Evolutionary conservation across 1,140 invertebrate species (phyloP).

Genomic region (Globodera rostochiensis): DNA sequence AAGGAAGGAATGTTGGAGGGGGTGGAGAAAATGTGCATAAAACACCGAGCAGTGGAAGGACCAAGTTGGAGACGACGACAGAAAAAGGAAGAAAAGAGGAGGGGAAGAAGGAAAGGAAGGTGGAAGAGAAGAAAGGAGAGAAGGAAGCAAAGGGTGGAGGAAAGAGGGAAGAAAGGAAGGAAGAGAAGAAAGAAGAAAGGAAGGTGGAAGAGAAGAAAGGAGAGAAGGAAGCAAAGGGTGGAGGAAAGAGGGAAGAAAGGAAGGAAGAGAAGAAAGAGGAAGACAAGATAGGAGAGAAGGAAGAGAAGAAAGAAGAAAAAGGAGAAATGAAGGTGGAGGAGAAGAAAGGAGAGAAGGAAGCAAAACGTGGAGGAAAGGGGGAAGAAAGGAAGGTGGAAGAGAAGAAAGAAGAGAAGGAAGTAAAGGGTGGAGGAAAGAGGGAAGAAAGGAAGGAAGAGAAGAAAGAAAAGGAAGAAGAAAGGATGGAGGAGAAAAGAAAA

Average conservation of each 20-base stretch:
- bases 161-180: not conserved
- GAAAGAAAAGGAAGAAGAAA: not conserved
- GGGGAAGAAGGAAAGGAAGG: not conserved
- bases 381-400: not conserved
- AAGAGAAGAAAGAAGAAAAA: not conserved
- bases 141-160: not conserved
- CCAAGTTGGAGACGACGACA: not conserved
- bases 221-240: not conserved
- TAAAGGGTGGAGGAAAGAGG: not conserved
- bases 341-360: not conserved
- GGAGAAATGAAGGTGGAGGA: not conserved
- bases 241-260: not conserved
- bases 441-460: not conserved
- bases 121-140: not conserved
- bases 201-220: not conserved
- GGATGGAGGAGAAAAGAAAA: not conserved
- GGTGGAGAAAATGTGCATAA: not conserved
- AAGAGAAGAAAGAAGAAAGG: not conserved
- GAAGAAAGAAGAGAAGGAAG: not conserved
- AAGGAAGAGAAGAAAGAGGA: not conserved
- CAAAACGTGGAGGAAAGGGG: not conserved
- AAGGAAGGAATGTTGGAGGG: not conserved
- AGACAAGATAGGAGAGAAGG: not conserved
- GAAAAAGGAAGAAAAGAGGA: slow-evolving; percentile 9
- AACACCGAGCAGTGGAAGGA: not conserved